A percentile compares a stretch with the other conserved stretches of the same genome.
phyloP scores from a whole-genome alignment of 2,797 vertebrate genomes.

The Platalea minor region DNA sequence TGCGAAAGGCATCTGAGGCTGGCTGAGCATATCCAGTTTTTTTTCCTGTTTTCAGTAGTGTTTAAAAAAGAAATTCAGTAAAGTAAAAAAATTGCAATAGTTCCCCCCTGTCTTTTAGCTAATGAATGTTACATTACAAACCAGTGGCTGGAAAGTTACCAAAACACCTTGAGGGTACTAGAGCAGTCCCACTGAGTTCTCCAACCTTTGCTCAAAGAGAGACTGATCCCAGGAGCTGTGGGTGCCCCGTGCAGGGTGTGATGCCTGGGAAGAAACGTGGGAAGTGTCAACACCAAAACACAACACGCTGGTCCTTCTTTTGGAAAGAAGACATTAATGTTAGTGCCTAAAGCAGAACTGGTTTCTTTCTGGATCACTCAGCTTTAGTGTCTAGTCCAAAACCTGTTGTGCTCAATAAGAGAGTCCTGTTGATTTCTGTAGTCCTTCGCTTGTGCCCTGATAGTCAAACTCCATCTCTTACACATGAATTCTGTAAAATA shows the following conservation, averaged over 20 bases:
- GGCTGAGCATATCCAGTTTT: background rate
- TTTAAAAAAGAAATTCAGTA: background rate
- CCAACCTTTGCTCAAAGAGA: background rate
- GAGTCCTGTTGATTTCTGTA: background rate
- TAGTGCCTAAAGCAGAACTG: background rate
- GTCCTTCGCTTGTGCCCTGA: background rate
- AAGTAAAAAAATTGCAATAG: background rate
- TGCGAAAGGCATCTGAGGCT: background rate
- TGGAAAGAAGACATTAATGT: background rate
- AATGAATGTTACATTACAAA: background rate
- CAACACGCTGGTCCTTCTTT: background rate
- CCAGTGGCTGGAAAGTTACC: background rate
- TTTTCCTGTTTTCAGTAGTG: background rate
- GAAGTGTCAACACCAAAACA: background rate
- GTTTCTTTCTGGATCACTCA: background rate
- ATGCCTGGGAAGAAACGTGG: background rate
- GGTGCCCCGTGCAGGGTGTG: background rate
- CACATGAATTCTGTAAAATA: background rate
- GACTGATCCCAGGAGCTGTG: background rate
- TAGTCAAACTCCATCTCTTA: background rate
- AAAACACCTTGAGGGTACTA: background rate
- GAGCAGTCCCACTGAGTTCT: background rate
- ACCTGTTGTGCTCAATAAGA: background rate
- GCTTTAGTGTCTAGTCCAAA: background rate
- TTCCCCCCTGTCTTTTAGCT: background rate